Evolutionary conservation across 2,797 vertebrate species (phyloP).

Genomic region (Lepilemur ruficaudatus): DNA sequence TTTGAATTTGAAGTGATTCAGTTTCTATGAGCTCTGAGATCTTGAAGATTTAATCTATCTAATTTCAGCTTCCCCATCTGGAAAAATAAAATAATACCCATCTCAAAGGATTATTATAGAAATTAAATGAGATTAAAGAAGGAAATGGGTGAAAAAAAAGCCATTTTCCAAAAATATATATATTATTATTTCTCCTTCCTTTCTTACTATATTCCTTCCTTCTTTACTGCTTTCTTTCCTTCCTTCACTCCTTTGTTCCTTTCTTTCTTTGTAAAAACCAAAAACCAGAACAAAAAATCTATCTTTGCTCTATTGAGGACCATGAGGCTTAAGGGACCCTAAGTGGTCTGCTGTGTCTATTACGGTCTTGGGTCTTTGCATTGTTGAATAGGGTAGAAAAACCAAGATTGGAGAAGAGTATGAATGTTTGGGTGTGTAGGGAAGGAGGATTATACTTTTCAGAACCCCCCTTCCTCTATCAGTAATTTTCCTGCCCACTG

Average conservation of each 20-base stretch:
- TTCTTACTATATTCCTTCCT: not conserved
- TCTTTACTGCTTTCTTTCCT: not conserved
- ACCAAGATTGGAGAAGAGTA: not conserved
- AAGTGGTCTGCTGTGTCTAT: not conserved
- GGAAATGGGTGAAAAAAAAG: not conserved
- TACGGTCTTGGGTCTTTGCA: not conserved
- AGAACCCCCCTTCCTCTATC: not conserved
- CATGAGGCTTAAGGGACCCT: not conserved
- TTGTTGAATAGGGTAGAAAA: not conserved
- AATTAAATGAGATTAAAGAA: conserved; percentile 3
- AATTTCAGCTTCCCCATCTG: not conserved
- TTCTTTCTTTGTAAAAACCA: not conserved
- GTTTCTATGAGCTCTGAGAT: not conserved
- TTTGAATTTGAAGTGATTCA: not conserved
- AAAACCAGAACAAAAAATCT: not conserved
- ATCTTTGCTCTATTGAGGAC: not conserved
- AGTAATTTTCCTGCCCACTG: not conserved
- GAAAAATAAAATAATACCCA: not conserved
- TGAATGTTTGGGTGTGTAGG: not conserved
- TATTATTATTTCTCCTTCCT: not conserved
- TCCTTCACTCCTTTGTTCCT: not conserved
- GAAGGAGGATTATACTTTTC: not conserved
- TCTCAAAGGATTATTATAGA: not conserved
- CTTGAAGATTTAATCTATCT: conserved; percentile 12
- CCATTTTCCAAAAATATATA: not conserved